Evolutionary conservation across 2,113 vertebrate species (phyloP), one percentile per base, ranked within the genome.

Genomic region (Mohoua ochrocephala): DNA sequence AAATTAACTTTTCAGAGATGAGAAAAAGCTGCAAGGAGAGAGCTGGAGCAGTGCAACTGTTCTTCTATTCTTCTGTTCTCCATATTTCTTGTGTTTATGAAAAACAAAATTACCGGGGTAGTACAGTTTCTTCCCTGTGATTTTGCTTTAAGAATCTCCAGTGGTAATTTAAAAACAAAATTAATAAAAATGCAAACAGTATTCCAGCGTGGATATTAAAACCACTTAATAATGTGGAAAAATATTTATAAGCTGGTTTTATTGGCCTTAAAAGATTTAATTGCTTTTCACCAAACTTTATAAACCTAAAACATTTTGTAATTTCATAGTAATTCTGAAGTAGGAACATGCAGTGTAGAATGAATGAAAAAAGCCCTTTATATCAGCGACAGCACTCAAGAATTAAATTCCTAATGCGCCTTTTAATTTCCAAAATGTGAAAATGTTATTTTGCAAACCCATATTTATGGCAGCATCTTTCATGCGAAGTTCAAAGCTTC

Each of bases 1-100:
- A 73, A 92, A 89, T 94, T 92, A 91, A 84, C 73, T 95, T 95
- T 13, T 69, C 80, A 77, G 84, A 77, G 59, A 65, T 88, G 82
- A 70, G 84, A 47, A 81, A 78, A 83, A 68, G 45, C 80, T 89
- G 42, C 54, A 35, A 86, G 71, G 31, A 44, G 67, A 50, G 82
- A 33, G 33, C 68, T 79, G 52, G 35, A 84, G 52, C 70, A 82
- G 60, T 69, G 37, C 45, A 84, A 20, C 64, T 60, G 0, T 84
- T 78, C 42, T 80, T 59, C 30, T 57, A 3, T 76, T 75, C 31
- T 79, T 53, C 26, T 76, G 23, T 68, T 81, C 65, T 70, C 47
- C 0, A 0, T 74, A 28, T 67, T 56, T 92, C 65, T 74, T 77
- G 49, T 76, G 33, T 33, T 74, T 94, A 41, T 90, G 75, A 83